Percentiles rank a stretch among this genome's conserved stretches.
Conservation (phyloP, 2,113 vertebrate species). For the Antigone vipio region DNA sequence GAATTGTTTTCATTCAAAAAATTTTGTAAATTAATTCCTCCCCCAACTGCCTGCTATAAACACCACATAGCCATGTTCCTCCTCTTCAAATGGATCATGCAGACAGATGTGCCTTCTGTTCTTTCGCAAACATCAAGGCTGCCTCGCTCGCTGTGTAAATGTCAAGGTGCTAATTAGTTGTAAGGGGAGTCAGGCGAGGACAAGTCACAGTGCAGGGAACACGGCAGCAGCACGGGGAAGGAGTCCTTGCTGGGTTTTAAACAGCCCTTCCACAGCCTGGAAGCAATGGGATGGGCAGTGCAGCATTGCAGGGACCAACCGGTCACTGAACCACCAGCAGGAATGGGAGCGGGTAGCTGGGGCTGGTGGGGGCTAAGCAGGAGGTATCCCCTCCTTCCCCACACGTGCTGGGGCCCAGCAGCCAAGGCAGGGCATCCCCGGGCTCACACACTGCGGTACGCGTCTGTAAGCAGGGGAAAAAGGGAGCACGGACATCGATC, state of each 20-base stretch:
- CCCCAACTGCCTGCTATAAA: constrained; percentile 33
- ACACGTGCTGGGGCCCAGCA: too few relatives aligned
- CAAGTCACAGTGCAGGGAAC: neutral
- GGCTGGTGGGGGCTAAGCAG: neutral
- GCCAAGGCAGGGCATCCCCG: neutral
- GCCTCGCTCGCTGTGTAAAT: neutral
- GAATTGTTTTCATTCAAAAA: constrained; percentile 63
- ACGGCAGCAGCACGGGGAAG: neutral
- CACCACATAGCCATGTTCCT: constrained; percentile 18
- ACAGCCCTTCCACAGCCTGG: neutral
- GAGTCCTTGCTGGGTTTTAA: neutral
- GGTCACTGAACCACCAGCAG: neutral
- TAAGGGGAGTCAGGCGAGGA: constrained; percentile 19
- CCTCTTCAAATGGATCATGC: constrained; percentile 8
- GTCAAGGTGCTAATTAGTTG: constrained; percentile 44
- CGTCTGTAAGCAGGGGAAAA: neutral
- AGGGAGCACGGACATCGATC: accelerated
- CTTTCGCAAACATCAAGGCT: neutral
- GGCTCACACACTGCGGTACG: accelerated
- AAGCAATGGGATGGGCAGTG: neutral
- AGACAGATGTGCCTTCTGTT: constrained; percentile 66
- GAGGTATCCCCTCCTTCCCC: neutral
- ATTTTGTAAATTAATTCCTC: constrained; percentile 58
- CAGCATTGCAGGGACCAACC: accelerated
- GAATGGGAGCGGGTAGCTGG: accelerated